These are phyloP conservation scores for Palloptera scutellata DNA, from an alignment of 2,888 invertebrate genomes.

Conservation along the genomic window DNA sequence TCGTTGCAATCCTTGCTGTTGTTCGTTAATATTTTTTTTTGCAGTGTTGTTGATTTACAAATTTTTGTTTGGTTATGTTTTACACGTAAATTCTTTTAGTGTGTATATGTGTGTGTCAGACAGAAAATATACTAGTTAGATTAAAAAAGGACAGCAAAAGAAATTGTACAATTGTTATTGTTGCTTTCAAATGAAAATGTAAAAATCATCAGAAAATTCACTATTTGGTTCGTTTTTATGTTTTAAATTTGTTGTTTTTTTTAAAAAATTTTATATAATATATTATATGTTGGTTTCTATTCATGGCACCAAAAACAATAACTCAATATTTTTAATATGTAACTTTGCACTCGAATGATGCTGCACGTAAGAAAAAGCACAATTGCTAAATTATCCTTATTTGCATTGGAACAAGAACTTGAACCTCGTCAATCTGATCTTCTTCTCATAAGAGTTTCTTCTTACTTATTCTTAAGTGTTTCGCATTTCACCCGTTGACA, in stretches of 20 bases:
- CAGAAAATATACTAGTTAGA: too few species aligned
- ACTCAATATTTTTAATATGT: neutral
- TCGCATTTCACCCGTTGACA: conserved; percentile 44
- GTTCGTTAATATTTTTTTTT: neutral
- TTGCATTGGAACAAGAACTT: neutral
- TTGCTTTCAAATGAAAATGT: conserved; percentile 8
- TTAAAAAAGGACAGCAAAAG: too few species aligned
- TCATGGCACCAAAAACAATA: neutral
- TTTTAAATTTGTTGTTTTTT: neutral
- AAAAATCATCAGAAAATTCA: neutral
- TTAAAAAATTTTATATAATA: neutral
- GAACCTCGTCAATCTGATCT: neutral
- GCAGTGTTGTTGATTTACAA: neutral
- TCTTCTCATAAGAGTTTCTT: too few species aligned
- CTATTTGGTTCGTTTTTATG: neutral
- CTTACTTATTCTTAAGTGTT: too few species aligned
- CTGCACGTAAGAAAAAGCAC: too few species aligned
- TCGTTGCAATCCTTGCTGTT: neutral
- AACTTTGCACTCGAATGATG: too few species aligned
- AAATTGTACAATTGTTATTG: conserved; percentile 22
- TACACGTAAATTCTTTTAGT: too few species aligned
- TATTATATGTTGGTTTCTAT: neutral
- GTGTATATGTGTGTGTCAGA: too few species aligned
- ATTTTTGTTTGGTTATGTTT: neutral
- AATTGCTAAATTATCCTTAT: too few species aligned